A percentile compares a stretch with the other conserved stretches of the same genome.
These are phyloP conservation scores for Melierax canorus DNA, from an alignment of 2,113 vertebrate species.

Conservation along the genomic window DNA sequence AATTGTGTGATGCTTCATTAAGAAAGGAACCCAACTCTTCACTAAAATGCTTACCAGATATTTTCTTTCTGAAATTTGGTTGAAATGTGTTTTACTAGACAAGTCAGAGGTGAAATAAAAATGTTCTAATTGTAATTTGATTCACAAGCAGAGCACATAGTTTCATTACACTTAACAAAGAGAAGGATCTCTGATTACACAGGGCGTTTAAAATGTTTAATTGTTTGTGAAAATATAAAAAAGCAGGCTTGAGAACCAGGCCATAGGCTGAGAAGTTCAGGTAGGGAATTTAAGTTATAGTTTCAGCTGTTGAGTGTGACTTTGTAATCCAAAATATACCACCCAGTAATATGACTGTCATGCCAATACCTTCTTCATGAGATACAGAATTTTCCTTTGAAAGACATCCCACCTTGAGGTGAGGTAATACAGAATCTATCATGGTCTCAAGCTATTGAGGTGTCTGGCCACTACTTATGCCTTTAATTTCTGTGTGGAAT, in stretches of 20 bases:
- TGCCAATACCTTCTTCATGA: background rate
- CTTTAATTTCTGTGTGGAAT: background rate
- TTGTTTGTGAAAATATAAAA: background rate
- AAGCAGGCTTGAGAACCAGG: background rate
- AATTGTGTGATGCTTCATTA: conserved; percentile 71
- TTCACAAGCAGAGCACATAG: background rate
- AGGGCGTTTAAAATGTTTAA: background rate
- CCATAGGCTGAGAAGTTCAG: background rate
- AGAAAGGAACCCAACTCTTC: conserved; percentile 16
- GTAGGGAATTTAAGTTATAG: background rate
- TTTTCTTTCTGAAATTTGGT: background rate
- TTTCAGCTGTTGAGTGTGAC: background rate
- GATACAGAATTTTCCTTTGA: background rate
- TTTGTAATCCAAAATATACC: background rate
- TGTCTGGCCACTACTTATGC: background rate
- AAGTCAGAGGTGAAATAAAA: conserved; percentile 9
- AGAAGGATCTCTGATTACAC: background rate
- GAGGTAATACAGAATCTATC: background rate
- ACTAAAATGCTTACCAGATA: background rate
- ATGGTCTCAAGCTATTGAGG: background rate
- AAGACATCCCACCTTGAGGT: background rate
- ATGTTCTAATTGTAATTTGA: background rate
- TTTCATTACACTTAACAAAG: background rate
- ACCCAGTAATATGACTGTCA: background rate
- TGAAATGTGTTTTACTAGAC: background rate